These are phyloP conservation scores for Mesaphorura yosii DNA, from an alignment of 1,140 invertebrate genomes.

Conservation along the genomic window DNA sequence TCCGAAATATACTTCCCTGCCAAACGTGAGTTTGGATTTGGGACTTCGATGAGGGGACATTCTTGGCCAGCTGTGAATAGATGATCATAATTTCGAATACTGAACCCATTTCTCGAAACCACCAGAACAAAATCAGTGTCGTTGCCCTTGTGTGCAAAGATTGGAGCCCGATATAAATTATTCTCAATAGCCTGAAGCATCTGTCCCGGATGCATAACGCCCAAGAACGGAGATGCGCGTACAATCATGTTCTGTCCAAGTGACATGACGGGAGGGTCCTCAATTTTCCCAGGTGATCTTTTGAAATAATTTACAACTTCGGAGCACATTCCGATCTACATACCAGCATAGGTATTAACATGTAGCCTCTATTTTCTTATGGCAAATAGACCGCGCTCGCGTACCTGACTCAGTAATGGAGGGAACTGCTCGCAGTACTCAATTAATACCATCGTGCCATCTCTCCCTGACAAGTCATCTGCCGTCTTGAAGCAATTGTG, in stretches of 20 bases:
- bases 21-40: slow-evolving; percentile 55
- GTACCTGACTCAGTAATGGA: slow-evolving; percentile 46
- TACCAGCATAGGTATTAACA: background rate
- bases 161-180: slow-evolving; percentile 52
- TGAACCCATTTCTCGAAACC: slow-evolving; percentile 40
- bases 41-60: slow-evolving; percentile 53
- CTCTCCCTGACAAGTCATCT: slow-evolving; percentile 49
- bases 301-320: slow-evolving; percentile 57
- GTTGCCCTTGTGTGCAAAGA: slow-evolving; percentile 46
- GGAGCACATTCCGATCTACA: slow-evolving; percentile 53
- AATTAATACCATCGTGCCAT: slow-evolving; percentile 49
- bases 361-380: background rate
- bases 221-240: slow-evolving; percentile 53
- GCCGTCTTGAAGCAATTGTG: slow-evolving; percentile 54
- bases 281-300: slow-evolving; percentile 38
- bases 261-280: slow-evolving; percentile 45
- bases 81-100: slow-evolving; percentile 45
- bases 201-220: slow-evolving; percentile 45
- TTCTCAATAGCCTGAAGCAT: slow-evolving; percentile 51
- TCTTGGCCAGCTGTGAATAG: slow-evolving; percentile 51
- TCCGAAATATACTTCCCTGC: slow-evolving; percentile 54
- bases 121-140: slow-evolving; percentile 52
- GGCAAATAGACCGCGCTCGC: background rate
- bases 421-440: slow-evolving; percentile 56
- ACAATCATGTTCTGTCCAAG: slow-evolving; percentile 51